Base-by-base conservation (phyloP, 2,113 vertebrate genomes). In the Calidris pygmaea region DNA sequence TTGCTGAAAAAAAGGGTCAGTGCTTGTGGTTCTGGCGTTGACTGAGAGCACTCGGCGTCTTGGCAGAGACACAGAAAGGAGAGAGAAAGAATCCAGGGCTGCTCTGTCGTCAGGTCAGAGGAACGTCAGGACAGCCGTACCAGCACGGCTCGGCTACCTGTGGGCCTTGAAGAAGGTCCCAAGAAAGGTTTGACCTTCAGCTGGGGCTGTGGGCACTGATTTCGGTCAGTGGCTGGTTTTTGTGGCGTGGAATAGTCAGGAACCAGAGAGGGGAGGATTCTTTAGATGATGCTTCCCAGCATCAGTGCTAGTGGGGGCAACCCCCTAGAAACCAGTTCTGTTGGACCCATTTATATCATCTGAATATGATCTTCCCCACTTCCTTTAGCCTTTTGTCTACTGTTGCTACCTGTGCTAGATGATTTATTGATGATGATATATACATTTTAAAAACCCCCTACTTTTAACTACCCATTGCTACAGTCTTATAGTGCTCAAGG, bases 91-190 rank as follows among this genome's bases (percentile, higher is more conserved):
- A 50, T 35, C 34, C 23, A 39, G 75, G 91, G 10, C 48, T 58
- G 29, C 56, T 63, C 41, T 20, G 24, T 27, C 14, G 23, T 39
- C 41, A 18, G 10, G 55, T 9, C 2, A 10, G 72, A 67, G 68
- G 68, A 50, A 39, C 0, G 6, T 12, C 37, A 19, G 1, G 5
- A 8, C 21, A 50, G 74, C 18, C 7, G 1, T 11, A 4, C 41
- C 4, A 4, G 21, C 26, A 15, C 8, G 7, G 13, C 26, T 26
- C 3, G 13, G 24, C 26, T 52, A 14, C 26, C 48, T 23, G 48
- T 48, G 48, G 48, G 12, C 22, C 50, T 10, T 17, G 9, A 13
- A 56, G 75, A 85, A 32, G 56, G 35, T 48, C 67, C 37, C 30
- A 7, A 18, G 59, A 35, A 39, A 21, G 0, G 11, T 15, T 23